phyloP scores from a whole-genome alignment of 1,140 invertebrate species.

The Bombus fervidus region DNA sequence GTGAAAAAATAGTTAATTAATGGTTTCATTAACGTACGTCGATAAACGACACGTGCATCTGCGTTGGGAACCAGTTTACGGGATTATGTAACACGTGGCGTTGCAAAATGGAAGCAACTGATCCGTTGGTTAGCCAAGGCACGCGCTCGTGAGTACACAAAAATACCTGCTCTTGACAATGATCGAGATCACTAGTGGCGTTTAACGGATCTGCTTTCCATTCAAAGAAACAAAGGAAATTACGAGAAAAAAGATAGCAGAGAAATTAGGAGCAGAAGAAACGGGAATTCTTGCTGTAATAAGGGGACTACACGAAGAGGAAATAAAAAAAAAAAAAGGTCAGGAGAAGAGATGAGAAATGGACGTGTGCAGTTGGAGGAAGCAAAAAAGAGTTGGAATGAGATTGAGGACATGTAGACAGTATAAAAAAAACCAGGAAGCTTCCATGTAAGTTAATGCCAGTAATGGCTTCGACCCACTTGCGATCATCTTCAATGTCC shows the following conservation, averaged over 20 bases:
- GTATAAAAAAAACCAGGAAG: background rate
- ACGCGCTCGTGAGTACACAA: constrained; percentile 16
- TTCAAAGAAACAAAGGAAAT: background rate
- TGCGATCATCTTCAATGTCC: background rate
- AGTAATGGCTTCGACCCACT: background rate
- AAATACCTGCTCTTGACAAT: constrained; percentile 48
- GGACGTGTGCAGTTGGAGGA: background rate
- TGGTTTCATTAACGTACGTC: constrained; percentile 1
- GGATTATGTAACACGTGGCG: constrained; percentile 14
- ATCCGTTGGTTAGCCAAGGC: constrained; percentile 22
- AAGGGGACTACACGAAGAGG: background rate
- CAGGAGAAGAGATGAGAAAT: background rate
- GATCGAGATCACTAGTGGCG: constrained; percentile 12
- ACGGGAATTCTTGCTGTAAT: background rate
- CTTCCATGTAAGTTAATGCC: background rate
- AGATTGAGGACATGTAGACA: background rate
- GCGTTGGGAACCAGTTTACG: background rate
- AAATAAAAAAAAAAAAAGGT: background rate
- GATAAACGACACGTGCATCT: background rate
- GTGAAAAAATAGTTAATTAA: background rate
- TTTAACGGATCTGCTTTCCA: background rate
- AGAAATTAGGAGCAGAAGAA: background rate
- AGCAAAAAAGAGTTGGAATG: background rate
- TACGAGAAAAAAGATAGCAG: background rate
- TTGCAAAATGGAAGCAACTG: constrained; percentile 41